phyloP scores from a whole-genome alignment of 2,113 vertebrate species.

The Choloepus hoffmanni region DNA sequence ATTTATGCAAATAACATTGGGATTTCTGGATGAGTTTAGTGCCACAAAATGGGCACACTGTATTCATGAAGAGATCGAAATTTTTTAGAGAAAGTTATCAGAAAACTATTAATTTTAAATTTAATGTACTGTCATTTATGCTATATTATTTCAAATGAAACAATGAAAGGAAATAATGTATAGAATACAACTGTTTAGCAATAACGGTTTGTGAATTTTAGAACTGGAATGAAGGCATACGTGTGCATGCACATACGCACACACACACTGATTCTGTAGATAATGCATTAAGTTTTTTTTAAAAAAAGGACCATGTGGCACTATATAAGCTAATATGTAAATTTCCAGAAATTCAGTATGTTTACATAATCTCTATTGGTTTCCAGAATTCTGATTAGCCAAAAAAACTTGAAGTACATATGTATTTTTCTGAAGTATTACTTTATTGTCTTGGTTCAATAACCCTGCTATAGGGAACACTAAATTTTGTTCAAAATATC shows the following conservation, averaged over 20 bases:
- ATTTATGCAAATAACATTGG: conserved; percentile 66
- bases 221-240: background rate
- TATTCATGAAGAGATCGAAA: conserved; percentile 70
- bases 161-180: background rate
- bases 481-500: conserved; percentile 48
- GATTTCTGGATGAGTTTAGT: conserved; percentile 60
- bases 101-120: conserved; percentile 68
- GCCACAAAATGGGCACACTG: conserved; percentile 42
- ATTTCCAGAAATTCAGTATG: conserved; percentile 7
- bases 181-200: background rate
- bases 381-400: conserved; percentile 69
- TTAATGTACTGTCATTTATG: conserved; percentile 14
- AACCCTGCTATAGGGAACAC: conserved; percentile 22
- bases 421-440: background rate
- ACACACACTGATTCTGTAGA: background rate
- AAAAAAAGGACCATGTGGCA: background rate
- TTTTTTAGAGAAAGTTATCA: conserved; percentile 54
- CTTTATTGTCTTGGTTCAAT: conserved; percentile 14
- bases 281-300: background rate
- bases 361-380: conserved; percentile 32
- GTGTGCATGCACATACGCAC: background rate
- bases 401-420: conserved; percentile 61
- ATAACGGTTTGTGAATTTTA: conserved; percentile 8
- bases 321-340: background rate
- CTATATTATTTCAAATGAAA: background rate